Evolutionary conservation across 2,113 vertebrate genomes (phyloP).

Genomic region (Tautogolabrus adspersus): DNA sequence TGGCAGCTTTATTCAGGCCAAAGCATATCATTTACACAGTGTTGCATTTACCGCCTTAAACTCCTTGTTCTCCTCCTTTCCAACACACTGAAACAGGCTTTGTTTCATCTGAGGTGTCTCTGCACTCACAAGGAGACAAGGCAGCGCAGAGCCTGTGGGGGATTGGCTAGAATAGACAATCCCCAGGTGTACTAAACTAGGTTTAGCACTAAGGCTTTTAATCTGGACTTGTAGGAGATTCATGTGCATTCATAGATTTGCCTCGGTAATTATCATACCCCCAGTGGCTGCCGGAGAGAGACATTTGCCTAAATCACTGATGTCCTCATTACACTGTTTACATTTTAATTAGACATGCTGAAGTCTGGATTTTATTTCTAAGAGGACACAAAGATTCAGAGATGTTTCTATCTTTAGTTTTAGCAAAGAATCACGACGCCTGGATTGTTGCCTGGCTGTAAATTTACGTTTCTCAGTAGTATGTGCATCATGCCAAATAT

Average conservation of each 20-base stretch:
- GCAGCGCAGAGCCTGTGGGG: conserved; percentile 83
- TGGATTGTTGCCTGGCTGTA: background rate
- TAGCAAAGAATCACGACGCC: conserved; percentile 34
- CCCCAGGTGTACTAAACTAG: conserved; percentile 92
- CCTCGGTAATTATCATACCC: conserved; percentile 98
- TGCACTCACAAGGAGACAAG: conserved; percentile 77
- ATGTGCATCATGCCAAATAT: no score
- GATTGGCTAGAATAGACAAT: conserved; percentile 90
- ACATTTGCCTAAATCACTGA: conserved; percentile 98
- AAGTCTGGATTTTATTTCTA: conserved; percentile 87
- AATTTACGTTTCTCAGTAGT: background rate
- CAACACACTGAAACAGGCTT: conserved; percentile 72
- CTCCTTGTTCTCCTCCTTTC: conserved; percentile 64
- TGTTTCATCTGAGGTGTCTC: conserved; percentile 78
- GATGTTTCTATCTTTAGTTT: conserved; percentile 55
- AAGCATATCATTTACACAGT: conserved; percentile 64
- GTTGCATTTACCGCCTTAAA: conserved; percentile 53
- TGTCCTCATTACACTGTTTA: conserved; percentile 99
- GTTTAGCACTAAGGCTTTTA: conserved; percentile 97
- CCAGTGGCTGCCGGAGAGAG: conserved; percentile 92
- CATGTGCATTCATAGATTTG: conserved; percentile 95
- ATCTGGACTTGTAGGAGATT: conserved; percentile 96
- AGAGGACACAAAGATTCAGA: conserved; percentile 82
- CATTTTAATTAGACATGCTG: conserved; percentile 98
- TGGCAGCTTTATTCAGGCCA: conserved; percentile 60